These are phyloP conservation scores for Megalopta genalis DNA, from an alignment of 1,140 invertebrate species.

Conservation along the genomic window DNA sequence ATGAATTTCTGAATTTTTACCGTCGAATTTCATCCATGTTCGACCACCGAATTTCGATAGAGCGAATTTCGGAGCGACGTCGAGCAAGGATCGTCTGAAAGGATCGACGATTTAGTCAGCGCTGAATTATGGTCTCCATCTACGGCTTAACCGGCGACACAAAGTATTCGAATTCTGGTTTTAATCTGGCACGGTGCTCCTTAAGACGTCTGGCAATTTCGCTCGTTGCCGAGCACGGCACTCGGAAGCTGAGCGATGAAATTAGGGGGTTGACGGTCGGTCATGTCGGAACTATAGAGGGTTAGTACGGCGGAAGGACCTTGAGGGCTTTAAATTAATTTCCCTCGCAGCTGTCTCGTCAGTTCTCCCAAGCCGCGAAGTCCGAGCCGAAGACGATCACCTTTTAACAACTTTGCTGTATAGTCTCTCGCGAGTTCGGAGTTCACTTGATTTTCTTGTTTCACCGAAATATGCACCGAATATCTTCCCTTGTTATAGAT, in stretches of 20 bases:
- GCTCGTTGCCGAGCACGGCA: not conserved
- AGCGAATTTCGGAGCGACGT: too few species aligned
- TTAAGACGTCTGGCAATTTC: not conserved
- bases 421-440: too few species aligned
- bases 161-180: not conserved
- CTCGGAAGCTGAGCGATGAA: not conserved
- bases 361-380: not conserved
- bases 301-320: not conserved
- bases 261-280: slow-evolving; percentile 14
- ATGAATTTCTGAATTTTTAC: too few species aligned
- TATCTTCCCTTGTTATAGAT: not conserved
- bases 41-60: too few species aligned
- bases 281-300: not conserved
- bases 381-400: not conserved
- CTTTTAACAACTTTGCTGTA: slow-evolving; percentile 4
- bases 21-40: too few species aligned
- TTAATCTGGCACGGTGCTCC: not conserved
- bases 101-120: too few species aligned
- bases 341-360: slow-evolving; percentile 4
- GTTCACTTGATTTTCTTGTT: not conserved
- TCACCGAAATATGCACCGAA: not conserved
- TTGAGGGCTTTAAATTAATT: slow-evolving; percentile 31
- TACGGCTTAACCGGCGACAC: too few species aligned
- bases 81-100: too few species aligned
- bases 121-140: too few species aligned